Conservation (phyloP, 2,113 vertebrate species). For the Gorilla gorilla region DNA sequence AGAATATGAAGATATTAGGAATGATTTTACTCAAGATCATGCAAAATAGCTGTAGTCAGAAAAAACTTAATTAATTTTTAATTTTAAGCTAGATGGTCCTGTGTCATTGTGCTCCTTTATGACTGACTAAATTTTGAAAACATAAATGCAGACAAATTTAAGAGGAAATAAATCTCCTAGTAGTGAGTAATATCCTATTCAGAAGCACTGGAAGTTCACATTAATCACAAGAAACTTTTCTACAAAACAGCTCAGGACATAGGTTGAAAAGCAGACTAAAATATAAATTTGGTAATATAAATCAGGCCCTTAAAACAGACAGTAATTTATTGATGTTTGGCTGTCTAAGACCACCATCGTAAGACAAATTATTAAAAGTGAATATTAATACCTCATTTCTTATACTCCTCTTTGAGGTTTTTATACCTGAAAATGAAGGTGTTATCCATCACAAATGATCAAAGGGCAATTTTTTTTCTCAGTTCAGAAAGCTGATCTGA, state of each 20-base stretch:
- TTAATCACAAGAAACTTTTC: conserved; percentile 71
- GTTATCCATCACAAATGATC: conserved; percentile 32
- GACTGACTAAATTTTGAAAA: conserved; percentile 70
- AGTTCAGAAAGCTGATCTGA: background rate
- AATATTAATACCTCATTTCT: conserved; percentile 59
- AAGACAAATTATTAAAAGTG: conserved; percentile 60
- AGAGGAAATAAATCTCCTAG: conserved; percentile 54
- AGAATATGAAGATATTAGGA: background rate
- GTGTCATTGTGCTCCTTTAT: conserved; percentile 56
- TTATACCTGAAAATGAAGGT: conserved; percentile 22
- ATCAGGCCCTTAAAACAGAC: conserved; percentile 69
- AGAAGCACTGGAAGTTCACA: conserved; percentile 74
- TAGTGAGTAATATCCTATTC: conserved; percentile 76
- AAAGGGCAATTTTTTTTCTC: background rate
- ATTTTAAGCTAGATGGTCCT: conserved; percentile 63
- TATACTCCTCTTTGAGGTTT: conserved; percentile 34
- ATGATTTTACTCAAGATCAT: conserved; percentile 36
- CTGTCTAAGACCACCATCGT: conserved; percentile 29
- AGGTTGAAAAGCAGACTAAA: conserved; percentile 58
- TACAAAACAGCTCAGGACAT: conserved; percentile 51
- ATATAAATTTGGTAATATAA: conserved; percentile 72
- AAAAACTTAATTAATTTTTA: conserved; percentile 57
- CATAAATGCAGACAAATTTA: conserved; percentile 64
- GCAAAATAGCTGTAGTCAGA: conserved; percentile 36
- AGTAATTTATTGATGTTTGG: conserved; percentile 70